Evolutionary conservation across 2,888 invertebrate species (phyloP), one percentile per base, ranked within the genome.

Genomic region (Eristalinus sepulchralis): DNA sequence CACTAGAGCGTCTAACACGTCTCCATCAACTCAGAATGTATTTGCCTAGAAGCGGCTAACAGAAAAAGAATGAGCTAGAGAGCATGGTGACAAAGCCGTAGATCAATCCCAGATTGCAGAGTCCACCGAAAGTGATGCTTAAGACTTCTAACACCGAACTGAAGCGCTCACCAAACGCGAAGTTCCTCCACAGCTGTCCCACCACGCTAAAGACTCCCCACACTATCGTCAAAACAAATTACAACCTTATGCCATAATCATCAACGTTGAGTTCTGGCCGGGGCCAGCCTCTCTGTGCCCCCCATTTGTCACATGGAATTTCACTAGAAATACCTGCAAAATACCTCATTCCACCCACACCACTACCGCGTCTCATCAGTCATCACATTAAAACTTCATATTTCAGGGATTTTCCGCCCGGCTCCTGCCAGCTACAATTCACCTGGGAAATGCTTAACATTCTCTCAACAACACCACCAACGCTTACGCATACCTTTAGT

Each of bases 401-500:
- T 78, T 86, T 86, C 83, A 86, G 83, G 83, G 83, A 86, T 78
- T 79, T 86, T 60, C 5, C n/a, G 0, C 4, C 34, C 71, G 72
- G 79, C 64, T 68, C 83, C 17, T 36, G 13, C 22, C n/a, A n/a
- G 17, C 47, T 47, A 47, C 47, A 72, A 39, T 62, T 67, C 72
- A 85, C 85, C 81, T 72, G 85, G 67, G 22, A 81, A 68, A 85
- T 81, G 73, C 63, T 85, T 85, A 81, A 85, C 71, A 85, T 85
- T 81, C 85, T 81, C 85, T 33, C 22, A 57, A 34, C 59, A 24
- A 62, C 53, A 71, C 70, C 64, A 17, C 6, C 47, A 63, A 20
- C 62, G 55, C 59, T 57, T 47, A 62, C 60, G 62, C 59, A 71
- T 39, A 62, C 39, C 59, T 34, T 55, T 39, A 24, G 71, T 39